Evolutionary conservation across 1,140 invertebrate genomes (phyloP), one percentile per base, ranked within the genome.

Genomic region (Solen grandis): DNA sequence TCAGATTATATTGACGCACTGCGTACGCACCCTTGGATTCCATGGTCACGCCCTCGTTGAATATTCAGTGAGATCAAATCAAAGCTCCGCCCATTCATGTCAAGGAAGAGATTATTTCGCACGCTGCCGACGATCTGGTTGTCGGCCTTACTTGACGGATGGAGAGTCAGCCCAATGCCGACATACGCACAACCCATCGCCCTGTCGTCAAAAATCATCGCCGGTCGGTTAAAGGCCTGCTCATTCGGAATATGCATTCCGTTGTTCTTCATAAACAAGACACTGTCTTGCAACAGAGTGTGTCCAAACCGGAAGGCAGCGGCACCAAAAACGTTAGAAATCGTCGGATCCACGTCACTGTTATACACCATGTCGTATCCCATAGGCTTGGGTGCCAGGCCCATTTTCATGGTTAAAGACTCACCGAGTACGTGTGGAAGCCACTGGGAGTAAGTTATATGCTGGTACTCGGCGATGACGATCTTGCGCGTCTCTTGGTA

Each of bases 301-400:
- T 99, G 98, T 0, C 98, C 98, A 91, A 99, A 99, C 66, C 98
- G 93, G 16, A 99, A 93, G 5, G 97, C 98, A 29, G 97, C 97
- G 0, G 98, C 98, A 0, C 98, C 97, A 92, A 99, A 99, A 27
- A 97, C 97, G 89, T 99, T 99, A 0, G 96, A 94, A 85, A 99
- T 96, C 5, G 95, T 95, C 1, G 97, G 95, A 90, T 99, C 95
- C 0, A 97, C 62, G 31, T 94, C 92, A 0, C 95, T 93, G 82
- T 97, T 93, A 89, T 99, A 99, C 29, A 54, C 59, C 8, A 8
- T 72, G 41, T 46, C 60, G 27, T 63, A 50, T 14, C 77, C 77
- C 16, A 14, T 55, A 2, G 77, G 41, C 16, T 36, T 29, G 2
- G 77, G 50, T 33, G 31, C 46, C 25, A 80, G 50, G 5, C 77